These are phyloP conservation scores for Uria lomvia DNA, from an alignment of 2,113 vertebrate genomes.

Conservation along the genomic window DNA sequence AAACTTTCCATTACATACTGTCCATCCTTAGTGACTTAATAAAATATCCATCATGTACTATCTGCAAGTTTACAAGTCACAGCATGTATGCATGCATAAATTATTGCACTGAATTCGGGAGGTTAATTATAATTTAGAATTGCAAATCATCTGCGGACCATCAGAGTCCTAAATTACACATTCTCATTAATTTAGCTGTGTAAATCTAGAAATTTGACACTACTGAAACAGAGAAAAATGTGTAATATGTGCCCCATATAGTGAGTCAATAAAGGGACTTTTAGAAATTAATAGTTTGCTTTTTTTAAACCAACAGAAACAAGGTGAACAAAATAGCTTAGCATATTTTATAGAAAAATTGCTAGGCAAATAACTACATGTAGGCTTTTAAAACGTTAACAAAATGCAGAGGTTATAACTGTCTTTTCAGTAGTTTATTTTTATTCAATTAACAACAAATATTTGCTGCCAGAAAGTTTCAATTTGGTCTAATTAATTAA, in stretches of 20 bases:
- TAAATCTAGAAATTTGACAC: not conserved
- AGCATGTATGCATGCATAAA: not conserved
- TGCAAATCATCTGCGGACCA: not conserved
- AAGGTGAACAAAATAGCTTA: not conserved
- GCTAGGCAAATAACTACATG: not conserved
- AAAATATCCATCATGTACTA: not conserved
- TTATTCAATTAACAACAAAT: not conserved
- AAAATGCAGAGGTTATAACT: not conserved
- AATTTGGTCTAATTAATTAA: not conserved
- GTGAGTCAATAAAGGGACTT: not conserved
- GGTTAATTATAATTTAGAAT: not conserved
- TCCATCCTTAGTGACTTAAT: not conserved
- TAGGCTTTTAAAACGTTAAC: not conserved
- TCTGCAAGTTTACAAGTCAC: not conserved
- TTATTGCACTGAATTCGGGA: not conserved
- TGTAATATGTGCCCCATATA: not conserved
- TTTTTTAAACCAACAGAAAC: not conserved
- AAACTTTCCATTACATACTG: not conserved
- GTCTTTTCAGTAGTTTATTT: not conserved
- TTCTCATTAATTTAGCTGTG: not conserved
- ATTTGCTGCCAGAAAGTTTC: not conserved
- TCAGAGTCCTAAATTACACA: not conserved
- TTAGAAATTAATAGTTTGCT: not conserved
- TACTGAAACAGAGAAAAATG: not conserved
- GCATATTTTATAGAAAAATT: not conserved